Conservation (phyloP, 2,797 vertebrate genomes). For the Pterois miles region DNA sequence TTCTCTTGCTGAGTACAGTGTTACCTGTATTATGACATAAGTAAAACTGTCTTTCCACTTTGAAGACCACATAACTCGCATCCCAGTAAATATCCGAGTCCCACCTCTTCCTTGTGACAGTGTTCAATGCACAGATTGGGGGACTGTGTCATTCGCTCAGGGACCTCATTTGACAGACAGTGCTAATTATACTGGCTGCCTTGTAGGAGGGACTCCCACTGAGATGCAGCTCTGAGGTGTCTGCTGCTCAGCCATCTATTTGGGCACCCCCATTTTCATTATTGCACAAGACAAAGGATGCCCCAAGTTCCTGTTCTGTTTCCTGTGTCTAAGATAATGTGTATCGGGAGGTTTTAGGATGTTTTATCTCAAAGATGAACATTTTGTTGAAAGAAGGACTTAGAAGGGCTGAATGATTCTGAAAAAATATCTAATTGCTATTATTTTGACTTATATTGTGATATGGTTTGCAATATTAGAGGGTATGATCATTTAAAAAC, state of each 20-base stretch:
- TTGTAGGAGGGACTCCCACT: slow-evolving; percentile 61
- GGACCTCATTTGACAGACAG: slow-evolving; percentile 58
- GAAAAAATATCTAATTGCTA: no score
- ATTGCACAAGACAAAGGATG: neutral
- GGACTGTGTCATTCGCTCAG: slow-evolving; percentile 52
- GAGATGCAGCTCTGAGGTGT: slow-evolving; percentile 49
- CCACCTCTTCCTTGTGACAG: slow-evolving; percentile 4
- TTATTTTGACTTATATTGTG: no score
- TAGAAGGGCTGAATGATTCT: no score
- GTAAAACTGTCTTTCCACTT: no score
- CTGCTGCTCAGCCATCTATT: slow-evolving; percentile 36
- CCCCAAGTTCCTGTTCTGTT: neutral
- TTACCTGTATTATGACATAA: neutral
- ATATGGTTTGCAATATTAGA: no score
- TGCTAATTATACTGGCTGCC: slow-evolving; percentile 62
- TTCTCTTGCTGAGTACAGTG: neutral
- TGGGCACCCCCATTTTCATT: slow-evolving; percentile 15
- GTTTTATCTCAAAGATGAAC: no score
- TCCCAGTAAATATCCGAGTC: slow-evolving; percentile 17
- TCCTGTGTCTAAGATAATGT: neutral
- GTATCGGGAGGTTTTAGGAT: neutral
- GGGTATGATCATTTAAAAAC: no score
- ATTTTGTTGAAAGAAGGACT: no score
- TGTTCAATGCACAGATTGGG: slow-evolving; percentile 37
- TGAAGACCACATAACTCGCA: no score